Conservation (phyloP, 2,797 vertebrate species). For the Hoplostethus mediterraneus region DNA sequence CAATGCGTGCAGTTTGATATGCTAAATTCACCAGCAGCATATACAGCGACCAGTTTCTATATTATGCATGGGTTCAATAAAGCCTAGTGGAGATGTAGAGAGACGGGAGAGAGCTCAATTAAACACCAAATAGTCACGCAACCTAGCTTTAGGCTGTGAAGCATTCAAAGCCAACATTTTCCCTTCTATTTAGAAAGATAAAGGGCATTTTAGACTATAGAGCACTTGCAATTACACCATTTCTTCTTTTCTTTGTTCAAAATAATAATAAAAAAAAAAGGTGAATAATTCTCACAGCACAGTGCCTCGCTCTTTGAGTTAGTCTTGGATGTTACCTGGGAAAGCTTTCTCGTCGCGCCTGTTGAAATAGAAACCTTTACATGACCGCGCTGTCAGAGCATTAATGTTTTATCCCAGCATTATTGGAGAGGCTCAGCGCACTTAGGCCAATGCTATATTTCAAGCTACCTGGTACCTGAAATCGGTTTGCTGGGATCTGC, state of each 20-base stretch:
- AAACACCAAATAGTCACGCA: background rate
- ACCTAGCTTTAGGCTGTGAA: background rate
- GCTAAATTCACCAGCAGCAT: slow-evolving; percentile 1
- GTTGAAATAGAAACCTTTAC: slow-evolving; percentile 9
- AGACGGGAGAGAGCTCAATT: too few species aligned
- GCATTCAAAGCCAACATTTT: too few species aligned
- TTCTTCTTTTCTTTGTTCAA: background rate
- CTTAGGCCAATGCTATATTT: background rate
- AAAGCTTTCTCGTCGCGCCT: background rate
- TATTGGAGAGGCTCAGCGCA: background rate
- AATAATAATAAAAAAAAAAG: background rate
- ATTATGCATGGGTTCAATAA: slow-evolving; percentile 4
- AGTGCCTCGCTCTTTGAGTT: background rate
- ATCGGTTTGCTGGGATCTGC: slow-evolving; percentile 39
- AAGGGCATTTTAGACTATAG: background rate
- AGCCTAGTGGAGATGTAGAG: background rate
- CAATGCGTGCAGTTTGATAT: slow-evolving; percentile 15
- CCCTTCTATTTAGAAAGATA: background rate
- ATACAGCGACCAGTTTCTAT: slow-evolving; percentile 16
- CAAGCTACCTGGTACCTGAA: slow-evolving; percentile 7
- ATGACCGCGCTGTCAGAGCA: background rate
- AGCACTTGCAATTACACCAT: background rate
- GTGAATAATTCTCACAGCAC: background rate
- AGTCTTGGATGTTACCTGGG: slow-evolving; percentile 1
- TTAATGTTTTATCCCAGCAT: slow-evolving; percentile 14